These are phyloP conservation scores for Anastatus disparis DNA, from an alignment of 1,140 invertebrate genomes.

Conservation along the genomic window DNA sequence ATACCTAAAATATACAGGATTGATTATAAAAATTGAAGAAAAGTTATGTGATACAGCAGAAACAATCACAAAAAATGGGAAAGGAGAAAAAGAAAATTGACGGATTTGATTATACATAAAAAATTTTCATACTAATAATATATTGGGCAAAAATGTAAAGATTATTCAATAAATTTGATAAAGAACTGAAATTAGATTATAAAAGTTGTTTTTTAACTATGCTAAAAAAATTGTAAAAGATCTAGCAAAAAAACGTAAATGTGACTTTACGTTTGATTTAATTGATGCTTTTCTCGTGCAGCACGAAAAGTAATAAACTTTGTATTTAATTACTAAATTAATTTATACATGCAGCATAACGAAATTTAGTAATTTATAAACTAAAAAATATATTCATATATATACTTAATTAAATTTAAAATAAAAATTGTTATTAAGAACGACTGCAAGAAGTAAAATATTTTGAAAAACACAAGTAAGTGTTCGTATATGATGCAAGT, in stretches of 20 bases:
- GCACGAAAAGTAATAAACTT: constrained; percentile 99
- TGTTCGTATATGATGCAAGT: too few relatives aligned
- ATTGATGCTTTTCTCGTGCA: constrained; percentile 96
- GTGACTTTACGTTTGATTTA: constrained; percentile 87
- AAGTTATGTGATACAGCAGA: constrained; percentile 44
- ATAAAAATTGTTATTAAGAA: too few relatives aligned
- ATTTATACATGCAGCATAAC: too few relatives aligned
- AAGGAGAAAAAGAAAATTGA: constrained; percentile 62
- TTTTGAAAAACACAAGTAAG: too few relatives aligned
- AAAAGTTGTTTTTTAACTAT: constrained; percentile 99
- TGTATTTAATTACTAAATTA: too few relatives aligned
- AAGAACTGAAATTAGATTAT: constrained; percentile 87
- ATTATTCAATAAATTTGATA: constrained; percentile 89
- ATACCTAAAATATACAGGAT: constrained; percentile 48
- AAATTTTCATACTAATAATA: constrained; percentile 72
- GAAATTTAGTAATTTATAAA: too few relatives aligned
- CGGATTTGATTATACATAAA: constrained; percentile 73
- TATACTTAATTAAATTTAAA: too few relatives aligned
- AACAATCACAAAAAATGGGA: constrained; percentile 62
- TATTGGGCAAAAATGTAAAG: constrained; percentile 91
- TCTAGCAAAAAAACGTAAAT: constrained; percentile 82
- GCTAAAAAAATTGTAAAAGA: constrained; percentile 91
- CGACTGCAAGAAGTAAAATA: too few relatives aligned
- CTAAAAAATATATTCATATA: too few relatives aligned
- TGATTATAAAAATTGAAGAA: constrained; percentile 41